These are phyloP conservation scores for Nasalis larvatus DNA, from an alignment of 2,113 vertebrate species.

Conservation along the genomic window DNA sequence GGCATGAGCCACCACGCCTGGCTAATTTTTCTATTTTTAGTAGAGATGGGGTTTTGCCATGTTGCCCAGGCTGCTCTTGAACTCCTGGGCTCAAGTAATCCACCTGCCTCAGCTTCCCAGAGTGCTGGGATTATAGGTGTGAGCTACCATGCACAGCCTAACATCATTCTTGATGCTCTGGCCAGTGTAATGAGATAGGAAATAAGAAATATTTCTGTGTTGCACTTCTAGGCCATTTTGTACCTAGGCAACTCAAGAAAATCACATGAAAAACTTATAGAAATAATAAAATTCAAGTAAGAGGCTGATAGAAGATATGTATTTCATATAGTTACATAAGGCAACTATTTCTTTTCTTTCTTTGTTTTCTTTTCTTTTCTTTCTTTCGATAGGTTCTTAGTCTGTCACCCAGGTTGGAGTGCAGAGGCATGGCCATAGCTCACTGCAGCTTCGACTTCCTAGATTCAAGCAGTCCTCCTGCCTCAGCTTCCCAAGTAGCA, in stretches of 20 bases:
- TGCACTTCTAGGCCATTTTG: neutral
- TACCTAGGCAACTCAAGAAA: neutral
- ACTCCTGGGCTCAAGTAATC: neutral
- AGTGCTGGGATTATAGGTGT: neutral
- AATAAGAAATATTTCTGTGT: neutral
- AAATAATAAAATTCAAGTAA: neutral
- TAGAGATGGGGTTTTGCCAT: neutral
- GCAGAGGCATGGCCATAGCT: too few species aligned
- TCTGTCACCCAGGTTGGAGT: neutral
- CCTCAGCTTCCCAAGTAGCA: too few species aligned
- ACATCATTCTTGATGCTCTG: neutral
- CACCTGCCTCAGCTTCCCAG: neutral
- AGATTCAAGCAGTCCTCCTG: too few species aligned
- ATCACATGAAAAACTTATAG: neutral
- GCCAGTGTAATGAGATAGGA: neutral
- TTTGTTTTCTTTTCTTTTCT: neutral
- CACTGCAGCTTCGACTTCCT: too few species aligned
- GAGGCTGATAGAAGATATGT: neutral
- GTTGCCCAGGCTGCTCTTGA: neutral
- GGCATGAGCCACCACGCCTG: neutral
- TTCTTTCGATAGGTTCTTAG: neutral
- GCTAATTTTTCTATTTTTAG: neutral
- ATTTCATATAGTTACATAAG: neutral
- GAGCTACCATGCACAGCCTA: too few species aligned
- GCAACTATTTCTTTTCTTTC: neutral